Evolutionary conservation across 2,113 vertebrate species (phyloP).

Genomic region (Coregonus clupeaformis): DNA sequence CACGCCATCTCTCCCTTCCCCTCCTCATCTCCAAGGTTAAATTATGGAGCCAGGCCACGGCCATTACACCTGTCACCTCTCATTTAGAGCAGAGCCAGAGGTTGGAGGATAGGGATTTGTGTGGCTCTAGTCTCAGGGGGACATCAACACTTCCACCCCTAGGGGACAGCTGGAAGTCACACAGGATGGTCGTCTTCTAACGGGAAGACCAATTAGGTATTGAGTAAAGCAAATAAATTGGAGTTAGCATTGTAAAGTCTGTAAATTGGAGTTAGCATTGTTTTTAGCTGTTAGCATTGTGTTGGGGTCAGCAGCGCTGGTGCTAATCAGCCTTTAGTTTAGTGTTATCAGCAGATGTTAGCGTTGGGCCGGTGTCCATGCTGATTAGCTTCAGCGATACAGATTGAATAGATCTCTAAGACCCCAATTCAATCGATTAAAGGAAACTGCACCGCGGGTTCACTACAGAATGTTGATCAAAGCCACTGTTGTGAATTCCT

Average conservation of each 20-base stretch:
- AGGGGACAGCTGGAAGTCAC: neutral
- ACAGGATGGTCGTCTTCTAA: neutral
- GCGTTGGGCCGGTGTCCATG: too few species aligned
- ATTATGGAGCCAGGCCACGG: conserved; percentile 36
- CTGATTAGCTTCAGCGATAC: too few species aligned
- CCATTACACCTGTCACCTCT: conserved; percentile 36
- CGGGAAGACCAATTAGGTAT: neutral
- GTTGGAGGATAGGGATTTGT: neutral
- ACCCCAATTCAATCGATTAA: too few species aligned
- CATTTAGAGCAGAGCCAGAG: conserved; percentile 19
- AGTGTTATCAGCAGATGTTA: too few species aligned
- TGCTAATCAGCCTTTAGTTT: too few species aligned
- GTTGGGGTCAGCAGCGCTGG: neutral
- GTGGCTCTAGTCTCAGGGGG: neutral
- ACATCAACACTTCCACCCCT: neutral
- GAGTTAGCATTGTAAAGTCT: neutral
- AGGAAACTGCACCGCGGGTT: too few species aligned
- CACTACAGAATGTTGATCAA: too few species aligned
- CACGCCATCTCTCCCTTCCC: conserved; percentile 1
- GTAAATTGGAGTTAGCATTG: neutral
- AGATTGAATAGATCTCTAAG: too few species aligned
- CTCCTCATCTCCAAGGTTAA: conserved; percentile 16
- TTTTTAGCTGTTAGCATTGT: too few species aligned
- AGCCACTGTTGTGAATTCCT: too few species aligned
- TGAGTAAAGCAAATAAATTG: neutral